A percentile compares a stretch with the other conserved stretches of the same genome.
Evolutionary conservation across 2,113 vertebrate genomes (phyloP).

Genomic region (Protobothrops flavoviridis): DNA sequence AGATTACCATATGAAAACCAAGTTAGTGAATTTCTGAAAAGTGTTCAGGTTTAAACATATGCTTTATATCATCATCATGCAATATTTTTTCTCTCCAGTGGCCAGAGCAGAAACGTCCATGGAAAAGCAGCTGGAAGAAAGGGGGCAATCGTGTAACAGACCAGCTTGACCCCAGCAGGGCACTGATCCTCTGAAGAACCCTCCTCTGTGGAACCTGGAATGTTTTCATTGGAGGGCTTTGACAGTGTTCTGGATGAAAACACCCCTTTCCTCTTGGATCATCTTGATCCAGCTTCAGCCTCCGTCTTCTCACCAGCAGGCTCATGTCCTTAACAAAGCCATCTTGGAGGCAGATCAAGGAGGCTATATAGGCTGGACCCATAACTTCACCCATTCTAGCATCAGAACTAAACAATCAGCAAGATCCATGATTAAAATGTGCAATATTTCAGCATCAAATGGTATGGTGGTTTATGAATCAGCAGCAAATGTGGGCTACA

Average conservation of each 20-base stretch:
- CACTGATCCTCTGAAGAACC: not conserved
- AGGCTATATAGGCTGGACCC: not conserved
- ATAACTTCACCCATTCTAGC: not conserved
- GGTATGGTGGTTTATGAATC: not conserved
- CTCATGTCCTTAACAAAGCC: not conserved
- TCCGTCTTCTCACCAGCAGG: not conserved
- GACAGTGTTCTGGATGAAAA: not conserved
- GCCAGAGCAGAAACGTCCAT: not conserved
- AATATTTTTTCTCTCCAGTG: not conserved
- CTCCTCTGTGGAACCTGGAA: not conserved
- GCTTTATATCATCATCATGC: not conserved
- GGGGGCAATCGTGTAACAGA: not conserved
- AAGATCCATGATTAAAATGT: not conserved
- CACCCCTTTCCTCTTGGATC: not conserved
- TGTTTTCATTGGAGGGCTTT: not conserved
- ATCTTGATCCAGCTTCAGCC: not conserved
- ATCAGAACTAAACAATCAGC: not conserved
- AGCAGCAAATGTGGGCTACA: not conserved
- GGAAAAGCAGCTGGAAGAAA: too few species aligned
- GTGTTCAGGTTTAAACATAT: not conserved
- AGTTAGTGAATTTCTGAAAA: not conserved
- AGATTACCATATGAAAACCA: not conserved
- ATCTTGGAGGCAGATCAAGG: not conserved
- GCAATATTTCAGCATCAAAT: not conserved
- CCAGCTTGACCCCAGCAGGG: too few species aligned